Conservation (phyloP, 2,888 invertebrate species). For the Phengaris alcon region DNA sequence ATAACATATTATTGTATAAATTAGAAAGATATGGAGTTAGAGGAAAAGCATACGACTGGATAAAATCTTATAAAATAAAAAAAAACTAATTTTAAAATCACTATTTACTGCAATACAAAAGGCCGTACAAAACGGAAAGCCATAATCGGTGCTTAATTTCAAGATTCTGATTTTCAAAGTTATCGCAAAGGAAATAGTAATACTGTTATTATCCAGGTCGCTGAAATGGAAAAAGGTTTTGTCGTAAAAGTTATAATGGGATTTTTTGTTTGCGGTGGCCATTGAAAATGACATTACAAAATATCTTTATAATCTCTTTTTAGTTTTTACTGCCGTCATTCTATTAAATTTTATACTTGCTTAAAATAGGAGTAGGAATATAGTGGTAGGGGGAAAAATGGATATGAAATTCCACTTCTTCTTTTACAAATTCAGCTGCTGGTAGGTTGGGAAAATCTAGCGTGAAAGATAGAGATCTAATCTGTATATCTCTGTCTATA, state of each 20-base stretch:
- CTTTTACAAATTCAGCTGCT: too few relatives aligned
- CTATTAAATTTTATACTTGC: slow-evolving; percentile 4
- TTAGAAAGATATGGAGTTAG: too few relatives aligned
- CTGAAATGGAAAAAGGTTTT: slow-evolving; percentile 14
- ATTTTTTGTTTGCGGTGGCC: slow-evolving; percentile 15
- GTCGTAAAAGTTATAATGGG: slow-evolving; percentile 23
- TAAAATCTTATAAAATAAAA: too few relatives aligned
- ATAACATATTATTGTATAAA: too few relatives aligned
- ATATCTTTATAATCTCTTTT: slow-evolving; percentile 6
- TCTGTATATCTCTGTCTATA: too few relatives aligned
- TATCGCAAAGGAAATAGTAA: slow-evolving; percentile 10
- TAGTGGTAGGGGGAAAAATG: background rate
- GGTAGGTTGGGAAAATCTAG: too few relatives aligned
- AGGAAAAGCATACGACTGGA: too few relatives aligned
- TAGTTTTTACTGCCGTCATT: slow-evolving; percentile 1
- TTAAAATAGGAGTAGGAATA: background rate
- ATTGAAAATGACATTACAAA: background rate
- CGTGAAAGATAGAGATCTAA: too few relatives aligned
- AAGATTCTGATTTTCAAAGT: background rate
- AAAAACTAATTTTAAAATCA: too few relatives aligned
- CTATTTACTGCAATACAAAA: background rate
- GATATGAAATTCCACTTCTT: too few relatives aligned
- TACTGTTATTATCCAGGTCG: background rate
- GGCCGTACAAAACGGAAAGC: background rate
- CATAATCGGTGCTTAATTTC: background rate